Percentiles rank a stretch among this genome's conserved stretches.
phyloP scores from a whole-genome alignment of 2,797 vertebrate species.

The Parauchenoglanis punctatus region DNA sequence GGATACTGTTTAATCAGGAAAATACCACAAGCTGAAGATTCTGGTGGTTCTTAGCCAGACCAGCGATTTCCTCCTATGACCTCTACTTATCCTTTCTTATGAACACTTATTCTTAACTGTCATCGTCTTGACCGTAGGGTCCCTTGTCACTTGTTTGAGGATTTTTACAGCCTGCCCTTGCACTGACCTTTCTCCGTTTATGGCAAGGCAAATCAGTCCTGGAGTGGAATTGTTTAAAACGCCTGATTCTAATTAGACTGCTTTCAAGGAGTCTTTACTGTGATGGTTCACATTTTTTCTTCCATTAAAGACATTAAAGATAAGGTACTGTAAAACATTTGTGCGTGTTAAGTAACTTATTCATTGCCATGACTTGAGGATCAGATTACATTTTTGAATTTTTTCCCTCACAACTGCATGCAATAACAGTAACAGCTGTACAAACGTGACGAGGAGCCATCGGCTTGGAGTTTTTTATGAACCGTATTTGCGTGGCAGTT shows the following conservation, averaged over 20 bases:
- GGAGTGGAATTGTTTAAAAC: neutral
- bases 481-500: slow-evolving; percentile 44
- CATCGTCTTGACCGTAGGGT: slow-evolving; percentile 2
- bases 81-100: neutral
- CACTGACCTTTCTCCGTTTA: slow-evolving; percentile 2
- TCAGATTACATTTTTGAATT: slow-evolving; percentile 5
- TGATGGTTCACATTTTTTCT: neutral
- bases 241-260: slow-evolving; percentile 8
- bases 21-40: neutral
- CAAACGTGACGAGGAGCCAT: slow-evolving; percentile 46
- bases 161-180: slow-evolving; percentile 18
- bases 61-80: neutral
- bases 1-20: neutral
- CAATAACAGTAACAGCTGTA: slow-evolving; percentile 49
- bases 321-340: slow-evolving; percentile 20
- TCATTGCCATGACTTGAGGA: slow-evolving; percentile 4
- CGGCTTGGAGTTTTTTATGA: slow-evolving; percentile 47
- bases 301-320: slow-evolving; percentile 23
- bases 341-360: slow-evolving; percentile 5
- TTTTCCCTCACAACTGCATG: neutral
- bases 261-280: slow-evolving; percentile 4
- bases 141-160: slow-evolving; percentile 1
- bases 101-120: neutral
- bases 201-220: slow-evolving; percentile 1
- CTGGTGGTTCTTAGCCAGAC: neutral